Conservation (phyloP, 1,140 invertebrate species). For the Portunus trituberculatus region DNA sequence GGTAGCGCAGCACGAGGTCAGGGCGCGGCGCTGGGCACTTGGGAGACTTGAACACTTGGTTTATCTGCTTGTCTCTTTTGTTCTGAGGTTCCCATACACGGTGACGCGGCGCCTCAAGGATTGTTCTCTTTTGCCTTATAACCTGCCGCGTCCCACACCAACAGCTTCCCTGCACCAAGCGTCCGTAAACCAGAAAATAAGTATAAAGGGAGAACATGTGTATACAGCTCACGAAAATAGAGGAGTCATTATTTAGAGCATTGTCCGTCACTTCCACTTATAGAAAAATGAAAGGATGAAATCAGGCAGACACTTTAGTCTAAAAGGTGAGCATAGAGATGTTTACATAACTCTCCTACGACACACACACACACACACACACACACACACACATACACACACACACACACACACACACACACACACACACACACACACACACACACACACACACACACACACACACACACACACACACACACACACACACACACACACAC, state of each 20-base stretch:
- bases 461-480: slow-evolving; percentile 27
- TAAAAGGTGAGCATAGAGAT: background rate
- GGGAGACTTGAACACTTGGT: background rate
- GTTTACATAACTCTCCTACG: background rate
- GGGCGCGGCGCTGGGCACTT: background rate
- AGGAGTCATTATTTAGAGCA: background rate
- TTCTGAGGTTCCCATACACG: slow-evolving; percentile 63
- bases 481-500: background rate
- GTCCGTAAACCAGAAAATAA: background rate
- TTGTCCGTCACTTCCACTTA: too few relatives aligned
- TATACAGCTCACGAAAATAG: background rate
- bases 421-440: background rate
- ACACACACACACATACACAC: background rate
- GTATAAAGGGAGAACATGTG: background rate
- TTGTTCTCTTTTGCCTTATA: slow-evolving; percentile 25
- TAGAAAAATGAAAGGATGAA: background rate
- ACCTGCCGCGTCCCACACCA: background rate
- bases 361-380: slow-evolving; percentile 34
- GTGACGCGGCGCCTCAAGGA: slow-evolving; percentile 40
- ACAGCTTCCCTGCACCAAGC: background rate
- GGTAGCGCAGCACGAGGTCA: background rate
- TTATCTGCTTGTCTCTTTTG: slow-evolving; percentile 61
- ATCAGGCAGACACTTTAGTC: background rate
- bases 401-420: background rate
- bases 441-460: background rate